A percentile compares a stretch with the other conserved stretches of the same genome.
These are phyloP conservation scores for Copidosoma aretas DNA, from an alignment of 2,888 invertebrate species.

Conservation along the genomic window DNA sequence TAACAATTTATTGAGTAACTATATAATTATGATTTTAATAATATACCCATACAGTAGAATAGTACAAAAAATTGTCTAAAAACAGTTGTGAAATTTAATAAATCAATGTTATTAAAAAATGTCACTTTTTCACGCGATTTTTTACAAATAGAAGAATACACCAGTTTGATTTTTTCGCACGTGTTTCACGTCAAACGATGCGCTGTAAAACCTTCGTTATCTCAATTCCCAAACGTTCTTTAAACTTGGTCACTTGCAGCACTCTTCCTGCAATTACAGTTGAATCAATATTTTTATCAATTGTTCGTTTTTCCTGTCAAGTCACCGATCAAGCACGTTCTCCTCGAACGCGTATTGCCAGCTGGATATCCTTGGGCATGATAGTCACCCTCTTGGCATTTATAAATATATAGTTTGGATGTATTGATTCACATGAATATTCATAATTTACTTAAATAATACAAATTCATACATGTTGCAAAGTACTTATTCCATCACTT, in stretches of 20 bases:
- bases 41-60: no score
- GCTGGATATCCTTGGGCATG: no score
- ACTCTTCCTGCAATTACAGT: conserved; percentile 5
- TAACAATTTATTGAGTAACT: background rate
- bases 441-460: no score
- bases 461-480: no score
- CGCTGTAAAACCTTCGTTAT: background rate
- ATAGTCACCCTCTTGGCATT: no score
- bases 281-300: background rate
- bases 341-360: no score
- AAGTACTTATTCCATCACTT: no score
- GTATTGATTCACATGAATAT: no score
- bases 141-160: conserved; percentile 2
- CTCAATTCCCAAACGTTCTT: background rate
- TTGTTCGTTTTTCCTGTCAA: background rate
- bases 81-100: background rate
- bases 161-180: background rate
- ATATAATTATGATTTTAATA: no score
- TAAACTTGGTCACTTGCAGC: background rate
- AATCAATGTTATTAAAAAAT: background rate
- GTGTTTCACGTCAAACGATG: background rate
- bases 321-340: no score
- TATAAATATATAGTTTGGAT: no score
- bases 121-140: background rate
- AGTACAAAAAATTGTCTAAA: background rate